Percentiles rank a stretch among this genome's conserved stretches.
Evolutionary conservation across 2,113 vertebrate species (phyloP).

Genomic region (Condylura cristata): DNA sequence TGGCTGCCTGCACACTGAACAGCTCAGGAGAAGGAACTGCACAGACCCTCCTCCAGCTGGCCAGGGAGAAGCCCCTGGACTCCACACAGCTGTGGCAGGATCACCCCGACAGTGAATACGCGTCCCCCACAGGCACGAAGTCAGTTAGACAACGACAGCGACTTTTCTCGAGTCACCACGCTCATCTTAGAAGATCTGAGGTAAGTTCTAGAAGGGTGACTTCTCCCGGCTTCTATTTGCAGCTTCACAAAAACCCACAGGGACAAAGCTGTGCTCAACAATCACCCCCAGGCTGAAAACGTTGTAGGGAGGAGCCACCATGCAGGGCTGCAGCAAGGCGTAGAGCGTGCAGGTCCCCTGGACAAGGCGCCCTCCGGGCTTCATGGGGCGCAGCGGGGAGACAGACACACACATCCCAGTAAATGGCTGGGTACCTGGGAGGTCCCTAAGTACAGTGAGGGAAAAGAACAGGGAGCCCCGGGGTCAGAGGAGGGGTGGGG

Average conservation of each 20-base stretch:
- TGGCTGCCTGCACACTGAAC: not conserved
- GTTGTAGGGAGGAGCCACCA: not conserved
- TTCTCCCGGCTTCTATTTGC: not conserved
- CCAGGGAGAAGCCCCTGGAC: not conserved
- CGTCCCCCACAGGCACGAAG: not conserved
- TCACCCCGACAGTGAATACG: not conserved
- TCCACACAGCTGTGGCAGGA: not conserved
- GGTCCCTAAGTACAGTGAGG: not conserved
- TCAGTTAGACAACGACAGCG: not conserved
- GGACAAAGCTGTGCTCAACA: not conserved
- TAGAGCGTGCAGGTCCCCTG: not conserved
- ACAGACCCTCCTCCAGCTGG: not conserved
- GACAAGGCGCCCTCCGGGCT: not conserved
- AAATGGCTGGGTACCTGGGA: not conserved
- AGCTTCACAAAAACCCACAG: not conserved
- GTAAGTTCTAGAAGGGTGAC: not conserved
- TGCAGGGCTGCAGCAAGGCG: fast-evolving
- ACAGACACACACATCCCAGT: not conserved
- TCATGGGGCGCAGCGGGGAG: not conserved
- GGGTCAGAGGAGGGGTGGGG: not conserved
- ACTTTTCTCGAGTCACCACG: constrained; percentile 1
- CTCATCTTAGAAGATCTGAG: not conserved
- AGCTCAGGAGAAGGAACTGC: not conserved
- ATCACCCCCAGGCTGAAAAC: not conserved
- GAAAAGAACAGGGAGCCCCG: not conserved